Base-by-base conservation (phyloP, 2,797 vertebrate genomes). In the Gallinago solitaria region DNA sequence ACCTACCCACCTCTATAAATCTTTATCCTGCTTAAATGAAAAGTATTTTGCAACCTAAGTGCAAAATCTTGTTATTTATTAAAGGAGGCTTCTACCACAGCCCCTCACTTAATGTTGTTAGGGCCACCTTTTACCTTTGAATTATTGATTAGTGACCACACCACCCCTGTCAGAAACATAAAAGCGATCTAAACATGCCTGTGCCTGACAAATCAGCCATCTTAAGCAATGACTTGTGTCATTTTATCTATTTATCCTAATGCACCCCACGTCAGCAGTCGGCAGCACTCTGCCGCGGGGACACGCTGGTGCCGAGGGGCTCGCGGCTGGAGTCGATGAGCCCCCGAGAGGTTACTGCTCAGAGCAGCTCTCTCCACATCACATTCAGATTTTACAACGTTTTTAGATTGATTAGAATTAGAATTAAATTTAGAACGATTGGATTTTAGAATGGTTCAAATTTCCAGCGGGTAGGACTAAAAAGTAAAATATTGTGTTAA, bases 41-140 rank as follows among this genome's bases (percentile, higher is more conserved):
- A 93, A 65, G 23, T 6, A 5, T 91, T 89, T 89, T 84, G 43
- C 89, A 93, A 87, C 0, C 0, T 70, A 92, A 94, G 94, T 94
- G 92, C 59, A 92, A 90, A 83, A 41, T 45, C 70, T 84, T 70
- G 28, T 90, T 95, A 94, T 94, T 97, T 95, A 97, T 96, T 95
- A 91, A 93, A 89, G 69, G n/a, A 93, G 19, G 32, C 20, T 70
- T 73, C 48, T 41, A 91, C 76, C 87, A 90, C 81, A 95, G 69
- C 20, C 45, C 30, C 59, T 71, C 87, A 80, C 61, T 93, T 95
- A 91, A 85, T 3, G 10, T 51, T 77, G 63, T 80, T 87, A 90
- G 50, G 69, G 60, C 47, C 59, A 67, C 18, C 12, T 19, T 93
- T 80, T 89, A 57, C 74, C 59, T 94, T 92, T 96, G 92, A 89